Evolutionary conservation across 1,140 invertebrate genomes (phyloP), one percentile per base, ranked within the genome.

Genomic region (Papilio polytes): DNA sequence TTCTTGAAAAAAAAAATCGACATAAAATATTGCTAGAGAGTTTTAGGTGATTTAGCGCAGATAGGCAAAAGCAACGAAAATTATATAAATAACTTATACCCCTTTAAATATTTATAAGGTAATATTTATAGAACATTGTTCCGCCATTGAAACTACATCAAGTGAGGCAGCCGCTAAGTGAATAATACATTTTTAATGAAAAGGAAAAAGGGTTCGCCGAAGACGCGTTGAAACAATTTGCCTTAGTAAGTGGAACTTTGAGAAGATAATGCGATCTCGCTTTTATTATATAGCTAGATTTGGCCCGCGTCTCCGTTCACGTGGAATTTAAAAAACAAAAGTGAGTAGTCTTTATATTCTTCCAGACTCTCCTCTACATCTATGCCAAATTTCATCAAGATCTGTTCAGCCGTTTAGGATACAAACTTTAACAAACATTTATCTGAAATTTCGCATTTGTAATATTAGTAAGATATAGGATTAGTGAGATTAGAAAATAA

Each of bases 171-270:
- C 12, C 63, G 63, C 63, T 70, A 70, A 70, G 63, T 70, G 63
- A 70, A 70, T 66, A 18, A 70, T 70, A 70, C 63, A 70, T 70
- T 70, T 70, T 70, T 70, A 70, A 70, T 70, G 63, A 31, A 70
- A 63, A 3, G 36, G 59, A 63, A 63, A 63, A 70, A 70, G 63
- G 63, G 26, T 70, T 70, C 63, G 63, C 3, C 63, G 63, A 70
- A 70, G 26, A 70, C 63, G 63, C 63, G 63, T 70, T 12, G 63
- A 70, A 70, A 70, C 63, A 70, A 70, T 70, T 70, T 70, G 22
- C 22, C 10, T 26, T 31, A 63, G 59, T 63, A 70, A 70, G 63
- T 70, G 63, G 63, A 70, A 70, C 63, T 15, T 70, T 31, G 63
- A 70, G 26, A 70, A 36, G 59, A 36, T 31, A 31, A 70, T 70